Base-by-base conservation (phyloP, 2,888 invertebrate genomes). In the Trachelus iudaicus region DNA sequence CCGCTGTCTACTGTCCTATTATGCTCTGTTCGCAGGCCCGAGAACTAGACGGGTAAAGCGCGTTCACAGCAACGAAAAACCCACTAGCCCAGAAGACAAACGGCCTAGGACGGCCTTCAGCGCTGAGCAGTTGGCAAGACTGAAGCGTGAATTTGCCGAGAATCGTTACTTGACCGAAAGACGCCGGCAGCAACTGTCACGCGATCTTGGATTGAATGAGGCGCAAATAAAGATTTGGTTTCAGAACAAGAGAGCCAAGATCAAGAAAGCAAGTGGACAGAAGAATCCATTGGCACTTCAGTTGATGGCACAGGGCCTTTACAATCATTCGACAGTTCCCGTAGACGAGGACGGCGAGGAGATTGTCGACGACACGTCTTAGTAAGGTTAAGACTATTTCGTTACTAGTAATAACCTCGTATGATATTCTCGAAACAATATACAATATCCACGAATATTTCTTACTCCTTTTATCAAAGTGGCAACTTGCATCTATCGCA, bases 201-300 rank as follows among this genome's bases (percentile, higher is more conserved):
- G 95, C 6, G 98, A 98, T 88, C 93, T 99, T 79, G 97, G 97
- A 0, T 93, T 99, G 80, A 98, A 98, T 87, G 99, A 99, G 92
- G 98, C 98, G 0, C 99, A 99, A 93, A 98, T 97, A 91, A 98
- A 98, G 93, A 98, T 98, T 91, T 98, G 97, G 98, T 97, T 98
- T 93, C 97, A 98, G 93, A 98, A 98, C 92, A 98, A 98, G 91
- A 94, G 98, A 13, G 98, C 98, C 82, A 98, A 98, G 93, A 96
- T 98, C 91, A 99, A 99, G 94, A 98, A 98, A 91, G 94, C 97
- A 0, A 95, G 95, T 0, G 97, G 97, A 0, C 95, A 96, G 85
- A 95, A 96, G 88, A 97, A 97, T 92, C 96, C 97, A 0, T 92
- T 98, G 77, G 98, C 98, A 0, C 90, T 97, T 78, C 97, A 98